A percentile compares a stretch with the other conserved stretches of the same genome.
Evolutionary conservation across 2,797 vertebrate species (phyloP).

Genomic region (Pyrrhura leucotis): DNA sequence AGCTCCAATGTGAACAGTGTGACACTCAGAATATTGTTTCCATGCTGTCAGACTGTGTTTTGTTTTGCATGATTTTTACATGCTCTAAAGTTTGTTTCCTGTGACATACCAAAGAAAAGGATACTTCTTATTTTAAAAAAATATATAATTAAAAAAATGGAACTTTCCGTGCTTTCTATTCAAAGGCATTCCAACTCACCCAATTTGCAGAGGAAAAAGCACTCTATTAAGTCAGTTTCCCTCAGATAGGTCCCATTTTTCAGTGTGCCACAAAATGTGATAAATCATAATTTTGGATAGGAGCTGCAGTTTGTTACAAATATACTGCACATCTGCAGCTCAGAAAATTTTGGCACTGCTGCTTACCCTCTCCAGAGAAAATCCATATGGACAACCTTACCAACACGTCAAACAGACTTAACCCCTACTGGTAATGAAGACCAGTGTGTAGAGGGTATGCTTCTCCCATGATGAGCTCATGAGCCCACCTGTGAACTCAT

Average conservation of each 20-base stretch:
- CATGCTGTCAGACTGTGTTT: neutral
- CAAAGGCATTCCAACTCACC: neutral
- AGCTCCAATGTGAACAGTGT: neutral
- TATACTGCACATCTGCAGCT: slow-evolving; percentile 47
- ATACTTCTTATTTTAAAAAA: neutral
- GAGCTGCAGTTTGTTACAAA: slow-evolving; percentile 41
- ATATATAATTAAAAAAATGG: neutral
- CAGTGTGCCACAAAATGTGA: slow-evolving; percentile 9
- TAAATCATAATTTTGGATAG: slow-evolving; percentile 42
- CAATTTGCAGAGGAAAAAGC: neutral
- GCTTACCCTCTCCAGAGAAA: neutral
- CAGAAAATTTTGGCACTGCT: neutral
- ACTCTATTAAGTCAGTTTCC: neutral
- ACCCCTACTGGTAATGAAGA: neutral
- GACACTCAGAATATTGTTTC: neutral
- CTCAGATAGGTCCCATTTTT: slow-evolving; percentile 16
- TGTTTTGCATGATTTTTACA: neutral
- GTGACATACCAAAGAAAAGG: neutral
- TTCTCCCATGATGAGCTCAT: neutral
- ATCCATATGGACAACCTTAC: slow-evolving; percentile 5
- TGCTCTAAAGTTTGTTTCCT: neutral
- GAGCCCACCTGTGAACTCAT: neutral
- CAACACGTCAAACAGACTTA: neutral
- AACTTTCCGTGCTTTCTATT: neutral
- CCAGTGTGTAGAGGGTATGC: neutral